Base-by-base conservation (phyloP, 1,140 invertebrate species). In the Gonatopus flavifemur region DNA sequence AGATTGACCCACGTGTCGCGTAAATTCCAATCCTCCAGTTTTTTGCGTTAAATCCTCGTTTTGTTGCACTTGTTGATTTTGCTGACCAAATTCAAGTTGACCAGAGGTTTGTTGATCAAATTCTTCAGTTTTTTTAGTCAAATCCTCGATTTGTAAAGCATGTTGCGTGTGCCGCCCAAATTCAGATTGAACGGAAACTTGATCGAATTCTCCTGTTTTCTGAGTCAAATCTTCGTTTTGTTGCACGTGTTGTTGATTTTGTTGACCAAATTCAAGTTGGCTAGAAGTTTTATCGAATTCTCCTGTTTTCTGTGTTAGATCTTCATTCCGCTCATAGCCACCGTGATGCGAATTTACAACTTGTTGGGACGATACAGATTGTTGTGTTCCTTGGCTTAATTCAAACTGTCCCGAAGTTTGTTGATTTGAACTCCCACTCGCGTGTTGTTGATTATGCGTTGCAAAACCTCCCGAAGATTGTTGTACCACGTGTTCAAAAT, bases 171-270 rank as follows among this genome's bases (percentile, higher is more conserved):
- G n/a, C n/a, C n/a, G n/a, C n/a, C n/a, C n/a, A n/a, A n/a, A n/a
- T n/a, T n/a, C n/a, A n/a, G n/a, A n/a, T n/a, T n/a, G n/a, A n/a
- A n/a, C n/a, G n/a, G n/a, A n/a, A n/a, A n/a, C n/a, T n/a, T n/a
- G n/a, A 33, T 33, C 48, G 21, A 37, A 32, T 19, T 13, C 28
- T 25, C 35, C 30, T 19, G 37, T 45, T 42, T 49, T 41, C 43
- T 56, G 41, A 40, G 49, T 32, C 51, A 43, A 9, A 57, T 58
- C 39, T 28, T 60, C 15, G 37, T 13, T 30, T 28, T 51, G 48
- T 37, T 39, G 35, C 18, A n/a, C 40, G 0, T 33, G 20, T 28
- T 56, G 21, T 43, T 36, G 24, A 7, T 38, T 15, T 7, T 12
- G 6, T 42, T 43, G 25, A 31, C 41, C 43, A 40, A 46, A 30